Base-by-base conservation (phyloP, 2,113 vertebrate species). In the Sclerurus mexicanus region DNA sequence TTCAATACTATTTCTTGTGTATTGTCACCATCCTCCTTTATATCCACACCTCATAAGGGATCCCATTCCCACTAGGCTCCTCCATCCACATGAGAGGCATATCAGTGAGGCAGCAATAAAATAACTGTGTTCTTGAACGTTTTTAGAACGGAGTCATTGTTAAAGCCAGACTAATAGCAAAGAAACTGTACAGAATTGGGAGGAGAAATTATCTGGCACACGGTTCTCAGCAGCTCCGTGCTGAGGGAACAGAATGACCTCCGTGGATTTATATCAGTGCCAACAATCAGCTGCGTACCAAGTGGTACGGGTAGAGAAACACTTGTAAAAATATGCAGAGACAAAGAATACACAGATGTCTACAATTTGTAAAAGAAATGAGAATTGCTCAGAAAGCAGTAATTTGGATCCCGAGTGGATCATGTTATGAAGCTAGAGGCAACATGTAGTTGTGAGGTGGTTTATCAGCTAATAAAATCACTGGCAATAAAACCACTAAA, bases 401-500 rank as follows among this genome's bases (percentile, higher is more conserved):
- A 56, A 50, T 40, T 74, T 55, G n/a, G 12, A 30, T 93, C 76
- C 74, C 60, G 37, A 31, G 76, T 0, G 5, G 23, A 35, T 23
- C 14, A 2, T 17, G 20, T 28, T 27, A 24, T 14, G 37, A 76
- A 66, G 55, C 77, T 69, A 71, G 86, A 85, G 59, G 64, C 52
- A 95, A 58, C 63, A 96, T 83, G 33, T 62, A n/a, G 30, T 40
- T 46, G 73, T 33, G 64, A 50, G 30, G 46, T 49, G 37, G 28
- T 77, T 94, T 89, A 85, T 46, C 50, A 20, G 67, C 66, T 91
- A 82, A 96, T 93, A 71, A 88, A 93, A 91, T n/a, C 11, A 1
- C 33, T 7, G 4, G 39, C 35, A 58, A 21, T 56, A 64, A 67
- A 77, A 37, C 20, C 69, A 31, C 42, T 11, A 16, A 77, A 62